Base-by-base conservation (phyloP, 2,113 vertebrate genomes). In the Pleuronectes platessa region DNA sequence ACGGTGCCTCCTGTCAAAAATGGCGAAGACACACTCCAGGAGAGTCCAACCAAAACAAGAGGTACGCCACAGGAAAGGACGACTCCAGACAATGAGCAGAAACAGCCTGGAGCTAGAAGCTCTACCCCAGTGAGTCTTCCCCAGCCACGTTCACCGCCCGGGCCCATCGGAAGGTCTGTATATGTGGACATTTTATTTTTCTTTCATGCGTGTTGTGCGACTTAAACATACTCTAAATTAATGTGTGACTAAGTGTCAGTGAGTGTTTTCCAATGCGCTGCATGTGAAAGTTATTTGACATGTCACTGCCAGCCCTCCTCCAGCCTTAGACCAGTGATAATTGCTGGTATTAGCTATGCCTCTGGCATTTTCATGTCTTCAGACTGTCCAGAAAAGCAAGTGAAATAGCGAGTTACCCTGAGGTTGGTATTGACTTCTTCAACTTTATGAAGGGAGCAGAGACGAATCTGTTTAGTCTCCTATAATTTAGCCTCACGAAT, bases 131-230 rank as follows among this genome's bases (percentile, higher is more conserved):
- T 71, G 18, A 83, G 64, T 59, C 79, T 87, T 1, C 69, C 81
- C 5, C 87, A 85, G 51, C 51, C 85, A 1, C 42, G 26, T 2
- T 71, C 89, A 12, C 68, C 88, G 7, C 26, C 77, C 27, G 89
- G 76, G 58, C 83, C 82, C 42, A 77, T 80, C 13, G 92, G 92
- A 87, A 94, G 94, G 94, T 95, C 14, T 71, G 84, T 74, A 45
- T 63, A 66, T 40, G 14, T 61, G 13, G 23, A 8, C 40, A n/a
- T 18, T 55, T 59, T 13, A 12, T 47, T 59, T 65, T 78, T 67
- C 47, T 13, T 12, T 5, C 45, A 15, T 27, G 5, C 20, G n/a
- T 55, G 9, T 23, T 37, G 35, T 37, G 3, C 18, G 5, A 35
- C 31, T 31, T 31, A 7, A 31, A 31, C 31, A 31, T 31, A 31